Conservation (phyloP, 2,888 invertebrate species). For the Plebejus argus region DNA sequence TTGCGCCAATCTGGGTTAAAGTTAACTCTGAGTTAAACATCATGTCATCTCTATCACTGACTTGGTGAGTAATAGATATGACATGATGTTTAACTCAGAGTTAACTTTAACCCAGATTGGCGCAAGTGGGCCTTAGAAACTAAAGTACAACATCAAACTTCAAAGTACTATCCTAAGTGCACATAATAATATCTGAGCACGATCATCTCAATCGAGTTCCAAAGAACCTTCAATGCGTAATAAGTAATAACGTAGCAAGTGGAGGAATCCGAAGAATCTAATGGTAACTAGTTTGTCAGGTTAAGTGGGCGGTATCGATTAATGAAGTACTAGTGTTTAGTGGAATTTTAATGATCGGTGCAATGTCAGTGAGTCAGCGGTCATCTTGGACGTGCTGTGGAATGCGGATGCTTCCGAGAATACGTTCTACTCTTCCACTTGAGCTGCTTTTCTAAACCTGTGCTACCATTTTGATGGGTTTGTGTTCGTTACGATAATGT, state of each 20-base stretch:
- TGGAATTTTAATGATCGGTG: constrained; percentile 72
- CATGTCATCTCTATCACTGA: no score
- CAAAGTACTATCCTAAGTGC: neutral
- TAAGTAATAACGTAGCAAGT: constrained; percentile 29
- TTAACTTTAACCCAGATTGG: no score
- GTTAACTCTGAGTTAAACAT: no score
- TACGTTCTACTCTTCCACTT: constrained; percentile 49
- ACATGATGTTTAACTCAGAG: no score
- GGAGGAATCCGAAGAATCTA: constrained; percentile 42
- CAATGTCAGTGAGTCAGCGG: constrained; percentile 69
- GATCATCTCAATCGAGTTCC: neutral
- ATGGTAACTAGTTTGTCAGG: constrained; percentile 54
- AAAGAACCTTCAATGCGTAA: constrained; percentile 9
- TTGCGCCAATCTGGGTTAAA: no score
- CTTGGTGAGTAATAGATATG: no score
- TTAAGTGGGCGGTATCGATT: constrained; percentile 50
- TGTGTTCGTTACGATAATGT: no score
- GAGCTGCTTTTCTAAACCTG: constrained; percentile 39
- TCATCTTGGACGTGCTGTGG: constrained; percentile 67
- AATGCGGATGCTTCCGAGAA: constrained; percentile 73
- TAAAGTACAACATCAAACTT: neutral
- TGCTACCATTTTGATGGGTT: neutral
- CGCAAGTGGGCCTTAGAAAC: no score
- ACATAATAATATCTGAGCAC: neutral
- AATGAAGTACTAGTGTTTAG: constrained; percentile 58